Conservation (phyloP, 2,113 vertebrate genomes). For the Cisticola juncidis region DNA sequence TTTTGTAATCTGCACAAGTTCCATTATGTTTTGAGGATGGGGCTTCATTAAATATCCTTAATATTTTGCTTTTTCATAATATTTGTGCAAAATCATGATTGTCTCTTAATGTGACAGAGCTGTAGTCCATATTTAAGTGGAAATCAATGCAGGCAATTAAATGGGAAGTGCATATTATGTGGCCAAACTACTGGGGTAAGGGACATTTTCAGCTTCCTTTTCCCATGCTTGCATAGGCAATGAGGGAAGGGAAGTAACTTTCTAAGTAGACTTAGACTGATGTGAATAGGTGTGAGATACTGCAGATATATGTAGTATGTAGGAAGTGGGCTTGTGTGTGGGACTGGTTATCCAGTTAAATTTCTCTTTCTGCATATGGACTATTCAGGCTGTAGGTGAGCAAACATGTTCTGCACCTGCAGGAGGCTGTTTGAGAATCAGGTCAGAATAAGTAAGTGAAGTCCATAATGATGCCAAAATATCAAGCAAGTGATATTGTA, state of each 20-base stretch:
- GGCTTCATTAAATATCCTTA: not conserved
- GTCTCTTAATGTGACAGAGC: not conserved
- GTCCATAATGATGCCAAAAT: not conserved
- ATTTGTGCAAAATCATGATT: not conserved
- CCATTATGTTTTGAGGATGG: not conserved
- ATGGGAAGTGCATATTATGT: not conserved
- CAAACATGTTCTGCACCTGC: not conserved
- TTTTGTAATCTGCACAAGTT: not conserved
- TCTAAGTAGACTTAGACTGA: not conserved
- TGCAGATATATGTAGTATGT: not conserved
- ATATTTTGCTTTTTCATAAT: not conserved
- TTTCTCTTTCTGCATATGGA: not conserved
- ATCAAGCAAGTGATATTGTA: not conserved
- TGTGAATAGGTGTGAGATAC: not conserved
- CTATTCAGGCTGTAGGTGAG: not conserved
- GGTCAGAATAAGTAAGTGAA: not conserved
- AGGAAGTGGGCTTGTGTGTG: not conserved
- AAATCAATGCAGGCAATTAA: not conserved
- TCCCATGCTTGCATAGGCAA: not conserved
- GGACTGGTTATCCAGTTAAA: not conserved
- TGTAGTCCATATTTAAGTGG: not conserved
- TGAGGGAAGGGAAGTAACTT: fast-evolving
- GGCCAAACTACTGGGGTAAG: not conserved
- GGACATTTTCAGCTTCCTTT: not conserved
- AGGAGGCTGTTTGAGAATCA: not conserved